phyloP scores from a whole-genome alignment of 2,888 invertebrate species.

The Nasonovia ribisnigri region DNA sequence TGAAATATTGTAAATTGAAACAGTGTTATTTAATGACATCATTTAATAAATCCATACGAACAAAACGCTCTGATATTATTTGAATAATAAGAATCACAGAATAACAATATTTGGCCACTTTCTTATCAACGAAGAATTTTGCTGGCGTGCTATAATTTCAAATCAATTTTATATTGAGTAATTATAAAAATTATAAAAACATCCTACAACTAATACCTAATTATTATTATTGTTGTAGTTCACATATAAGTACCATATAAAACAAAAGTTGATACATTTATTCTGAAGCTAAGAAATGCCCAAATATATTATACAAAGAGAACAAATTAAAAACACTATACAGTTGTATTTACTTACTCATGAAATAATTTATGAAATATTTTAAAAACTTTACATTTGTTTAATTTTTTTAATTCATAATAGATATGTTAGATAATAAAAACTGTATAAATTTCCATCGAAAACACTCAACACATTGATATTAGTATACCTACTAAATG shows the following conservation, averaged over 20 bases:
- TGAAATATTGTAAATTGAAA: neutral
- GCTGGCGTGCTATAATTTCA: neutral
- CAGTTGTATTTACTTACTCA: neutral
- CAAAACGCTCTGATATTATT: neutral
- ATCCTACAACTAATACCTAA: neutral
- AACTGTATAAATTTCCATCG: neutral
- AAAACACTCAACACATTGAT: neutral
- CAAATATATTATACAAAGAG: neutral
- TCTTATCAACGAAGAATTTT: neutral
- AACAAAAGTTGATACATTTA: neutral
- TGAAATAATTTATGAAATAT: neutral
- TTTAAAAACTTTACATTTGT: neutral
- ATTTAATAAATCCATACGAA: neutral
- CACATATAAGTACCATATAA: neutral
- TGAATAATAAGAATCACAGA: neutral
- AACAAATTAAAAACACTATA: neutral
- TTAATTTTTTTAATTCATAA: neutral
- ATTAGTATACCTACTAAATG: too few species aligned
- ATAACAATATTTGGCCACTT: neutral
- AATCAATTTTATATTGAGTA: neutral
- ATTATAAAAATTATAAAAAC: too few species aligned
- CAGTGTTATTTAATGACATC: neutral
- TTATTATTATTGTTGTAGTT: neutral
- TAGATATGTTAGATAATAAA: neutral
- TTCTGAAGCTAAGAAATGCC: neutral